Evolutionary conservation across 2,888 invertebrate genomes (phyloP).

Genomic region (Amblyjoppa fuscipennis): DNA sequence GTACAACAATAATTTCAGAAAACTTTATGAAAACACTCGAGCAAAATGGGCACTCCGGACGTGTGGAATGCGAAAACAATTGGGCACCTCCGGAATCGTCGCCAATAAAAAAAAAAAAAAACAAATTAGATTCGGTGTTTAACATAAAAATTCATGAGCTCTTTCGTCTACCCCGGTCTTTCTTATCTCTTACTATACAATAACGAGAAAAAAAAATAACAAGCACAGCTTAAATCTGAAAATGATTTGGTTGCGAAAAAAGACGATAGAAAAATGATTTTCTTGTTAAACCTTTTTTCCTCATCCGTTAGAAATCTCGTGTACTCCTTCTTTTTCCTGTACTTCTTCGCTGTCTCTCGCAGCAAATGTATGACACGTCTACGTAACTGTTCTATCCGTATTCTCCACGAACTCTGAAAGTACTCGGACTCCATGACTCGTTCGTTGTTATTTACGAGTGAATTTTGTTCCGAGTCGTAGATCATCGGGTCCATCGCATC

Average conservation of each 20-base stretch:
- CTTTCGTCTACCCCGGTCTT: too few species aligned
- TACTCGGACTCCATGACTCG: constrained; percentile 79
- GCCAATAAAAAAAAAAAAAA: too few species aligned
- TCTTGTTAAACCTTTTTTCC: constrained; percentile 88
- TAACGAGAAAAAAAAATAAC: too few species aligned
- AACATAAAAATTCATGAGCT: background rate
- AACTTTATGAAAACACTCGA: background rate
- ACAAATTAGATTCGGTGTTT: background rate
- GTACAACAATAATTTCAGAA: background rate
- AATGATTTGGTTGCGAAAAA: background rate
- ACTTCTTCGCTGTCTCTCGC: constrained; percentile 72
- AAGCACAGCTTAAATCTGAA: background rate
- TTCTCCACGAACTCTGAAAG: constrained; percentile 81
- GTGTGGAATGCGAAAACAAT: background rate
- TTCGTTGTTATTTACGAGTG: constrained; percentile 49
- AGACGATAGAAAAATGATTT: background rate
- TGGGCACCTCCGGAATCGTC: background rate
- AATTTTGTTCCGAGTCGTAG: constrained; percentile 34
- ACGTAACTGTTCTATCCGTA: constrained; percentile 78
- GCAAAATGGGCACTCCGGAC: background rate
- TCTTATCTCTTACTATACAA: too few species aligned
- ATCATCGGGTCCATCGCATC: constrained; percentile 40
- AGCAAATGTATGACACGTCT: constrained; percentile 76
- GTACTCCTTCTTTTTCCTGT: constrained; percentile 87
- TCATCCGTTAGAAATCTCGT: constrained; percentile 89